Percentiles rank a stretch among this genome's conserved stretches.
Evolutionary conservation across 2,797 vertebrate species (phyloP).

Genomic region (Sebastes reedi): DNA sequence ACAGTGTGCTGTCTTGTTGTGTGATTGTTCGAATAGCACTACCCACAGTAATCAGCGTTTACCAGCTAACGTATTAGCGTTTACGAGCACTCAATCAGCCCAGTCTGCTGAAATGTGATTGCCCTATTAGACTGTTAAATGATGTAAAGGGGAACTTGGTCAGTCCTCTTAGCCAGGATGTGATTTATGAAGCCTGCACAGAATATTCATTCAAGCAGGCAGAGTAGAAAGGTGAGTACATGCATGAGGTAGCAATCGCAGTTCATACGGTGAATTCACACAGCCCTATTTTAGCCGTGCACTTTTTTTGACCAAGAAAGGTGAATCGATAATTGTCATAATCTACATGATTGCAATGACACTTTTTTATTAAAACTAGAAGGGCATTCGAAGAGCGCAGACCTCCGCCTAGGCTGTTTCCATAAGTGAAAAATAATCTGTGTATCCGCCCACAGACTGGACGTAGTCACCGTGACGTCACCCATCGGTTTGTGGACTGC

Average conservation of each 20-base stretch:
- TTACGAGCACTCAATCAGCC: not conserved
- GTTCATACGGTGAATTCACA: not conserved
- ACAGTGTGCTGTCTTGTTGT: not conserved
- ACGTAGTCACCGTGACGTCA: too few relatives aligned
- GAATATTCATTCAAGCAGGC: slow-evolving; percentile 20
- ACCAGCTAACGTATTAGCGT: not conserved
- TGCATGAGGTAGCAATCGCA: not conserved
- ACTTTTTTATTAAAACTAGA: not conserved
- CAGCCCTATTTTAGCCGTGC: not conserved
- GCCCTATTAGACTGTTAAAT: slow-evolving; percentile 13
- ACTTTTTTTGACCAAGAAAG: not conserved
- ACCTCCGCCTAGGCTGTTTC: not conserved
- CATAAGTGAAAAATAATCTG: not conserved
- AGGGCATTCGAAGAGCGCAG: not conserved
- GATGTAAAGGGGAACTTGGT: slow-evolving; percentile 5
- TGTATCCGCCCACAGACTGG: not conserved
- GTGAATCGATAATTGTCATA: not conserved
- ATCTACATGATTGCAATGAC: not conserved
- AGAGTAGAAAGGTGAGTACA: not conserved
- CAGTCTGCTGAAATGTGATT: not conserved
- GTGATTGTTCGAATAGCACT: not conserved
- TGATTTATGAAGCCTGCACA: slow-evolving; percentile 4
- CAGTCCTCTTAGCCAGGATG: slow-evolving; percentile 8
- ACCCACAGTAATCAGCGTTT: not conserved
- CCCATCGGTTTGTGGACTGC: too few relatives aligned